Base-by-base conservation (phyloP, 2,797 vertebrate genomes). In the Crenuchus spilurus region DNA sequence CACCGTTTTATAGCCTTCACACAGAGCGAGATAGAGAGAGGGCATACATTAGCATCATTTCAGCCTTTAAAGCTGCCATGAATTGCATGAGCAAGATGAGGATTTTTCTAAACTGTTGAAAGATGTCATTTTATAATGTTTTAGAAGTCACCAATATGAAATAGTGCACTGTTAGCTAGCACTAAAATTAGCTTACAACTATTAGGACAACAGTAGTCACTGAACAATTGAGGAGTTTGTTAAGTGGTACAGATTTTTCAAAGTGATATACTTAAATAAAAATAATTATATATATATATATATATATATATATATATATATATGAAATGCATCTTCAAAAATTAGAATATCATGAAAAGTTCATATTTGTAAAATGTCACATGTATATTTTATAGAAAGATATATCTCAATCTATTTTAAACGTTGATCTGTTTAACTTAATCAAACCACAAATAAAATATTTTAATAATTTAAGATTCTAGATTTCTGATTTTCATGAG, bases 161-260 rank as follows among this genome's bases (percentile, higher is more conserved):
- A 84, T 60, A 60, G 67, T 62, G 52, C 46, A 93, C 94, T 95
- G 94, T 94, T 95, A 94, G 95, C 94, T 93, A 92, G 93, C 93
- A 91, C 90, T 93, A 91, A 95, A 95, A 96, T 95, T 93, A 93
- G 90, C 92, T 95, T 93, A 92, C 92, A 94, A 95, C 94, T 93
- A 94, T 96, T 94, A 95, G 93, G 94, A 95, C 95, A 96, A 96
- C 95, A 95, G 94, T 91, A 94, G 94, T 92, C 92, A 92, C 90
- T 83, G 92, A 94, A 94, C 92, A 94, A 91, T 91, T 93, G 90
- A 92, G 90, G 91, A 94, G 90, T 92, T 93, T 94, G 93, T 94
- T 94, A 94, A 95, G 92, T 94, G 92, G 92, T 91, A 92, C 26
- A 60, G 33, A 60, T 39, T 22, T 33, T 9, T 57, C 54, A 57